Evolutionary conservation across 2,888 invertebrate species (phyloP), one percentile per base, ranked within the genome.

Genomic region (Neuroscelio doddi): DNA sequence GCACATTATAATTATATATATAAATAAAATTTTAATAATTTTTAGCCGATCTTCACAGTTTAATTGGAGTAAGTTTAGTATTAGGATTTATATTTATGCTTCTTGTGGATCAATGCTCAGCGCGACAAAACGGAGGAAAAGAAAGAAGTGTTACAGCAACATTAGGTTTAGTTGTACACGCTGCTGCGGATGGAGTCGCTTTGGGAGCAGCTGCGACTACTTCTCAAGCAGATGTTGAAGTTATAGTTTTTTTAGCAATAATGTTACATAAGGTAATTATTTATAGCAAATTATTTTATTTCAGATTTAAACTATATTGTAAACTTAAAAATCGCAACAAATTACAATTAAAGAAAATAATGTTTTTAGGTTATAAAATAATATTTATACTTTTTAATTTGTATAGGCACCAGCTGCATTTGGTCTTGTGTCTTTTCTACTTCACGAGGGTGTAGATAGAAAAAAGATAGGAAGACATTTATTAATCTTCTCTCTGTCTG

Each of bases 11-110:
- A 3, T 1, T 3, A 17, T 30, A 8, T n/a, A n/a, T n/a, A 45
- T 34, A 4, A 51, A 44, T 38, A 3, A 38, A 21, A 44, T 44
- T 15, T 59, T 47, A n/a, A 30, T 27, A 51, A 29, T 50, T 75
- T 70, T 12, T 67, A 83, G 80, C 80, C 56, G 92, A 93, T 79
- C 86, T 92, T 26, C 92, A 95, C 81, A 89, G 92, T 1, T 89
- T 92, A 50, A 97, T 99, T 76, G 99, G 99, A 2, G 88, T 97
- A 64, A 94, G 96, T 15, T 87, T 99, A 61, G 95, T 99, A 9
- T 85, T 96, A 55, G 98, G 99, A 9, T 99, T 99, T 84, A 92
- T 99, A 29, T 96, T 98, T 81, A 99, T 99, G 99, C 88, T 99
- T 69, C 85, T 99, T 8, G 93, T 99, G 0, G 99, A 99, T 85